Conservation (phyloP, 2,113 vertebrate species). For the Entelurus aequoreus region DNA sequence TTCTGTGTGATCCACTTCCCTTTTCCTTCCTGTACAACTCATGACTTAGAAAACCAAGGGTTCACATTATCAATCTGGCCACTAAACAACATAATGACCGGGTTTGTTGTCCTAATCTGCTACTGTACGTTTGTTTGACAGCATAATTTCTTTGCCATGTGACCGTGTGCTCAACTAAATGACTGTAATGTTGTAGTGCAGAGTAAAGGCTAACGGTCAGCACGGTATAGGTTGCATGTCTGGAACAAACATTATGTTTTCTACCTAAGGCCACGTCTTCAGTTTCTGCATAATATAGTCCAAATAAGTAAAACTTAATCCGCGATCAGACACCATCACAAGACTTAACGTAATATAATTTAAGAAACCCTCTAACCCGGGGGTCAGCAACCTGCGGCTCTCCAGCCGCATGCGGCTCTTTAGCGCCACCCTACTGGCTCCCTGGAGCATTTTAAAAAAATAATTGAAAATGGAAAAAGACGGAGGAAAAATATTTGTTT, state of each 20-base stretch:
- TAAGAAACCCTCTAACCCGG: no score
- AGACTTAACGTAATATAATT: no score
- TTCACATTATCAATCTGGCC: slow-evolving; percentile 1
- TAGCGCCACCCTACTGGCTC: no score
- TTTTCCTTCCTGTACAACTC: slow-evolving; percentile 4
- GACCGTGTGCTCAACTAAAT: neutral
- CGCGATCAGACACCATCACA: no score
- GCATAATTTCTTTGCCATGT: slow-evolving; percentile 7
- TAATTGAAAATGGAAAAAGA: no score
- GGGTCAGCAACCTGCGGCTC: no score
- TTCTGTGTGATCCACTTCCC: no score
- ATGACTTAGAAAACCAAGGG: slow-evolving; percentile 31
- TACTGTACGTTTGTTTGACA: slow-evolving; percentile 1
- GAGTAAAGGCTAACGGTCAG: neutral
- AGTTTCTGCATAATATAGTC: neutral
- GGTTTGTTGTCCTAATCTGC: slow-evolving; percentile 1
- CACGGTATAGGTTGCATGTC: neutral
- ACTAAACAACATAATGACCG: slow-evolving; percentile 9
- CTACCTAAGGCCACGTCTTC: neutral
- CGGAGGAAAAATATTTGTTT: no score
- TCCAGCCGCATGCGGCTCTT: no score
- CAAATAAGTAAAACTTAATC: no score
- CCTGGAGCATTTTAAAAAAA: no score
- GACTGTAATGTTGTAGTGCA: neutral
- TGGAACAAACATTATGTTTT: neutral